These are phyloP conservation scores for Phylloscopus trochilus DNA, from an alignment of 2,113 vertebrate species.

Conservation along the genomic window DNA sequence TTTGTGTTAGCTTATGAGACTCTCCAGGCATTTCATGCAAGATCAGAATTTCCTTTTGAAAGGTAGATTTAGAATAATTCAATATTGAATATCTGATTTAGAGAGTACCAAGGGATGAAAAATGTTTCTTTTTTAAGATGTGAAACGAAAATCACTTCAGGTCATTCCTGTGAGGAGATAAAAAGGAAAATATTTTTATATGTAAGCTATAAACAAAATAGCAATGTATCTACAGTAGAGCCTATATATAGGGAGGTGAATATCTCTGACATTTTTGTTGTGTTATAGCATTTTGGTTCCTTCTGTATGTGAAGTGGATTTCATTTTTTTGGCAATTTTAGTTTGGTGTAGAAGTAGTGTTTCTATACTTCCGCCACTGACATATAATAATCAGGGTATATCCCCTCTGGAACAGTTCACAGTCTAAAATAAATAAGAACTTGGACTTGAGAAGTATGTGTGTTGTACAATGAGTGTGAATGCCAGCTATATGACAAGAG, in stretches of 20 bases:
- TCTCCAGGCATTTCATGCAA: neutral
- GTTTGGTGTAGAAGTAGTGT: neutral
- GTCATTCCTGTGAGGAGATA: neutral
- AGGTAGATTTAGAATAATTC: neutral
- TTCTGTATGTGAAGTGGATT: neutral
- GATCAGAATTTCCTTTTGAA: neutral
- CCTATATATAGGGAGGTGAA: neutral
- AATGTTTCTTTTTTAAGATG: neutral
- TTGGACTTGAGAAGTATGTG: neutral
- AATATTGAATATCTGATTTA: neutral
- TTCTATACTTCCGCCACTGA: neutral
- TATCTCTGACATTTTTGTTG: neutral
- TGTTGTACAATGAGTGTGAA: neutral
- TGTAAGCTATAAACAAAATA: neutral
- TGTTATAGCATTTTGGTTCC: neutral
- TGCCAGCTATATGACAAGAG: neutral
- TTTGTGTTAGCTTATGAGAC: neutral
- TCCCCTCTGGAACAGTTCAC: neutral
- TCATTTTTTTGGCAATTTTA: neutral
- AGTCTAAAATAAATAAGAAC: neutral
- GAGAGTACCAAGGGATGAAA: neutral
- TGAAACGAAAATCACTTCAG: neutral
- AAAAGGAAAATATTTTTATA: neutral
- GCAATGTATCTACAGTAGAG: neutral
- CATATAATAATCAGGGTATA: neutral